These are phyloP conservation scores for Plestiodon gilberti DNA, from an alignment of 2,113 vertebrate genomes.

Conservation along the genomic window DNA sequence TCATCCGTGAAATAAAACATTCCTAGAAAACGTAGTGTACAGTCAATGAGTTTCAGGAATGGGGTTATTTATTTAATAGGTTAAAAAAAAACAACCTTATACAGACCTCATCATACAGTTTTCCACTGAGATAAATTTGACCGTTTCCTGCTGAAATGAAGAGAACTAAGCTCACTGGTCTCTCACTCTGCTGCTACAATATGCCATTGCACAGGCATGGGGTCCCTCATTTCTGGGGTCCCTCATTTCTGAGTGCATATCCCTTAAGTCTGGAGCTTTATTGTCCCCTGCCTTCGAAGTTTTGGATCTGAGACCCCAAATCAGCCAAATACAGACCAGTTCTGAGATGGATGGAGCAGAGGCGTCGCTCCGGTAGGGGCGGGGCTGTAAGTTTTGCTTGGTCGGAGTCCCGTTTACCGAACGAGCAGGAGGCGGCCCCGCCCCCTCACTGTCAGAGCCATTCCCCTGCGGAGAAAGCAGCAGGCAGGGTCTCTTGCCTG, in stretches of 20 bases:
- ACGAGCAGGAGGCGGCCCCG: no score
- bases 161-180: no score
- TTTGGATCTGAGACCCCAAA: background rate
- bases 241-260: no score
- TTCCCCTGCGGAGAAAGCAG: no score
- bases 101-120: background rate
- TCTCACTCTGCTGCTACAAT: no score
- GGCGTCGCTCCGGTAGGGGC: no score
- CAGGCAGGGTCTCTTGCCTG: no score
- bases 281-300: background rate
- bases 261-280: background rate
- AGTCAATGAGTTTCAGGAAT: constrained; percentile 8
- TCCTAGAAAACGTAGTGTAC: constrained; percentile 9
- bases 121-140: background rate
- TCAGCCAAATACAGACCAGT: background rate
- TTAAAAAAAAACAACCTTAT: background rate
- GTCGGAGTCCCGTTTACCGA: no score
- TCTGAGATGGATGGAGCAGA: background rate
- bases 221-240: no score
- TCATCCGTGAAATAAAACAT: background rate
- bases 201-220: no score
- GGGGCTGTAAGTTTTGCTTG: no score
- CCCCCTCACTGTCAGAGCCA: no score
- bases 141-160: background rate
- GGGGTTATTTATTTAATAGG: background rate